A percentile compares a stretch with the other conserved stretches of the same genome.
Conservation (phyloP, 2,113 vertebrate genomes). For the Poecilia latipinna region DNA sequence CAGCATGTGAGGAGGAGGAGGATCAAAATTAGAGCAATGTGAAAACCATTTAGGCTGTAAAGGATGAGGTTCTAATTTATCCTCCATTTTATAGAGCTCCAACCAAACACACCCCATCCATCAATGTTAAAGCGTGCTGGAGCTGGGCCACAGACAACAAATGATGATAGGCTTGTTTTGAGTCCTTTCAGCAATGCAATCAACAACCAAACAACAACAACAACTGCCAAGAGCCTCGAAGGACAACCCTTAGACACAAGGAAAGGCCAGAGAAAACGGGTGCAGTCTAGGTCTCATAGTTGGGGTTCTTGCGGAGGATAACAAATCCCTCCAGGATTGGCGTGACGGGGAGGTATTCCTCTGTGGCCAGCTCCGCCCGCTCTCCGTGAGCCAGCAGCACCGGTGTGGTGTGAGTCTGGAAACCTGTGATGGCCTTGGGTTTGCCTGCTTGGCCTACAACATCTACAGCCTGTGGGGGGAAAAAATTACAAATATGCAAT, state of each 20-base stretch:
- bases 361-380: conserved; percentile 94
- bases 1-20: conserved; percentile 9
- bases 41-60: conserved; percentile 37
- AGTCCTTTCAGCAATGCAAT: conserved; percentile 54
- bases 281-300: conserved; percentile 87
- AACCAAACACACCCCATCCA: conserved; percentile 39
- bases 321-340: conserved; percentile 98
- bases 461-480: conserved; percentile 88
- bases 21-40: conserved; percentile 38
- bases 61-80: conserved; percentile 48
- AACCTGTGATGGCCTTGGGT: conserved; percentile 98
- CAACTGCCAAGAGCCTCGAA: conserved; percentile 40
- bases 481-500: neutral
- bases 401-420: conserved; percentile 98
- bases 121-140: conserved; percentile 42
- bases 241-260: conserved; percentile 33
- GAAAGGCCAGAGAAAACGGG: conserved; percentile 12
- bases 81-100: conserved; percentile 17
- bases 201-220: conserved; percentile 53
- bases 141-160: conserved; percentile 30
- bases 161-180: conserved; percentile 36
- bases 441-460: conserved; percentile 98
- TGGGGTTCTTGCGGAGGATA: conserved; percentile 97
- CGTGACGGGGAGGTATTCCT: conserved; percentile 94
- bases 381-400: conserved; percentile 96